Evolutionary conservation across 2,888 invertebrate species (phyloP).

Genomic region (Strigamia transsilvanica): DNA sequence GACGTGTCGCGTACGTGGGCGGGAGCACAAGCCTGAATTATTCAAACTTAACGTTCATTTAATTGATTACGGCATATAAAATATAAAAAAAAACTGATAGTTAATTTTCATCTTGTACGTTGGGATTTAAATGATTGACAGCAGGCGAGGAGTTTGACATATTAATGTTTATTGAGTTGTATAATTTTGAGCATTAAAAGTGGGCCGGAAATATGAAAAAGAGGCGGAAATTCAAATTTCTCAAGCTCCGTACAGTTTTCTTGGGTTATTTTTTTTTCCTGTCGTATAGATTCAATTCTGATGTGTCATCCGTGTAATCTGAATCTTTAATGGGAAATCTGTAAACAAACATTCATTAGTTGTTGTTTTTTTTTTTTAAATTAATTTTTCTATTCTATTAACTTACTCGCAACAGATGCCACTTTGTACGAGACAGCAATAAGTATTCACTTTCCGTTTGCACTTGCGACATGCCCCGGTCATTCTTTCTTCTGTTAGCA

Average conservation of each 20-base stretch:
- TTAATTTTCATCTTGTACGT: background rate
- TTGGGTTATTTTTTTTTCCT: background rate
- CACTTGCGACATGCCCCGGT: slow-evolving; percentile 6
- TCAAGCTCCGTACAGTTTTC: background rate
- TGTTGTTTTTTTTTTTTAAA: no score
- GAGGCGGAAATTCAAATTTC: background rate
- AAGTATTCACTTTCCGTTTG: slow-evolving; percentile 9
- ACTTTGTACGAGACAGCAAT: slow-evolving; percentile 2
- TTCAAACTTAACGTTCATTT: slow-evolving; percentile 10
- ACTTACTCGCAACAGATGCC: slow-evolving; percentile 41
- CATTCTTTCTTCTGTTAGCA: background rate
- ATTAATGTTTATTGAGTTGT: slow-evolving; percentile 9
- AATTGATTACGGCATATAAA: slow-evolving; percentile 16
- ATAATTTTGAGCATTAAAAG: background rate
- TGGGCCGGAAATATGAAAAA: background rate
- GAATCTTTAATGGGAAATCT: slow-evolving; percentile 23
- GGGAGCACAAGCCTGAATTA: slow-evolving; percentile 21
- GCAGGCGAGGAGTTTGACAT: slow-evolving; percentile 3
- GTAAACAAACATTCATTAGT: background rate
- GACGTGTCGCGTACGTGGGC: slow-evolving; percentile 27
- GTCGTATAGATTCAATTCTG: background rate
- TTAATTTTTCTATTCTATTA: background rate
- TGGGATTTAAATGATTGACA: slow-evolving; percentile 22
- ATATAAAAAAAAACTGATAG: background rate
- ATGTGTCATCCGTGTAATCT: background rate